These are phyloP conservation scores for Copidosoma aretas DNA, from an alignment of 2,888 invertebrate species.

Conservation along the genomic window DNA sequence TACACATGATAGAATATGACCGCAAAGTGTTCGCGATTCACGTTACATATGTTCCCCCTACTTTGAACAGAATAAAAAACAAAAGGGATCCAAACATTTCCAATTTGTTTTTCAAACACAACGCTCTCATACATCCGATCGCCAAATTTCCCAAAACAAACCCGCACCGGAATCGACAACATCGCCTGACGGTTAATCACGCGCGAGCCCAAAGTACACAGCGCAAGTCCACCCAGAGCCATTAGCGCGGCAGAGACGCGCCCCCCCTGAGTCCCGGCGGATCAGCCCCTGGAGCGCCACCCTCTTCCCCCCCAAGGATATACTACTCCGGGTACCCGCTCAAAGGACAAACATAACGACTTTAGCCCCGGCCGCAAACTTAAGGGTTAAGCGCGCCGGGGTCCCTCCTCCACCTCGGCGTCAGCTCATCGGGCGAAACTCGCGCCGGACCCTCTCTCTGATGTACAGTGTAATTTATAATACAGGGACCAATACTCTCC, in stretches of 20 bases:
- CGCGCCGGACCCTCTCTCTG: constrained; percentile 29
- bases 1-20: no score
- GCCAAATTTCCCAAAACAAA: no score
- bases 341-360: constrained; percentile 63
- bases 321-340: constrained; percentile 49
- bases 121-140: no score
- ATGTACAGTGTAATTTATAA: no score
- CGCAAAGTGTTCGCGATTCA: no score
- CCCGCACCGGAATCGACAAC: not conserved
- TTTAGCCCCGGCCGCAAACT: constrained; percentile 61
- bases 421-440: constrained; percentile 44
- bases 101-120: no score
- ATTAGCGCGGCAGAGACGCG: constrained; percentile 32
- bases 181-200: not conserved
- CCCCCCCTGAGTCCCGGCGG: constrained; percentile 54
- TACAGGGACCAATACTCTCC: no score
- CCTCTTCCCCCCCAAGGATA: constrained; percentile 20
- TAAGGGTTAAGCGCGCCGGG: constrained; percentile 62
- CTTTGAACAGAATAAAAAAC: no score
- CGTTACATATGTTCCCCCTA: no score
- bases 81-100: no score
- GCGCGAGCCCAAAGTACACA: not conserved
- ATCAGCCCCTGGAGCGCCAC: constrained; percentile 54
- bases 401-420: not conserved
- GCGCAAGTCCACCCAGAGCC: constrained; percentile 18